These are phyloP conservation scores for Aradophagus sp. DNA, from an alignment of 1,140 invertebrate species.

Conservation along the genomic window DNA sequence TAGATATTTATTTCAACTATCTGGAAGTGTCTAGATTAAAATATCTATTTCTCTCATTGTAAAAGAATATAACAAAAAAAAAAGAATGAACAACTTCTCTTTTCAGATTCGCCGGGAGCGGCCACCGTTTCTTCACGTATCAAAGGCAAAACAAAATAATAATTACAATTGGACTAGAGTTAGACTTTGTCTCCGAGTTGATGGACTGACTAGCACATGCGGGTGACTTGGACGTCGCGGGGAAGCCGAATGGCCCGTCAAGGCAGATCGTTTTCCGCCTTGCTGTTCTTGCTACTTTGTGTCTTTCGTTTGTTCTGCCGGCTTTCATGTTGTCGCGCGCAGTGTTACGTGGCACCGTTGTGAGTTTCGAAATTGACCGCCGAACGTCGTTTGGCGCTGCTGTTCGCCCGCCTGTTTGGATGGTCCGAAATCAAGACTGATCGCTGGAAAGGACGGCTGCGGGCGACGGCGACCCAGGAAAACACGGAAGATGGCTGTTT, in stretches of 20 bases:
- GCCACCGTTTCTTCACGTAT: too few relatives aligned
- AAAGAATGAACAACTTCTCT: too few relatives aligned
- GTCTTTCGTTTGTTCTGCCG: too few relatives aligned
- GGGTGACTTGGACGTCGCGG: background rate
- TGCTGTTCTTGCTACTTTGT: too few relatives aligned
- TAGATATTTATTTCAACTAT: too few relatives aligned
- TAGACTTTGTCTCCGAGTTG: constrained; percentile 1
- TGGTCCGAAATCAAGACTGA: constrained; percentile 28
- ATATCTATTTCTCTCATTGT: too few relatives aligned
- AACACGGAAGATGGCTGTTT: too few relatives aligned
- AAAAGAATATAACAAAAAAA: too few relatives aligned
- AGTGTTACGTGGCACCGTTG: background rate
- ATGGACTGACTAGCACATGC: constrained; percentile 24
- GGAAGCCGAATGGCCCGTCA: constrained; percentile 9
- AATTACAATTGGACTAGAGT: constrained; percentile 25
- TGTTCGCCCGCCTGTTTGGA: constrained; percentile 14
- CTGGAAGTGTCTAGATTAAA: too few relatives aligned
- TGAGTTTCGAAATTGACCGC: background rate
- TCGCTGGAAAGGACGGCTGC: constrained; percentile 34
- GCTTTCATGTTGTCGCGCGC: too few relatives aligned
- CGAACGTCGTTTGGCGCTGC: constrained; percentile 1
- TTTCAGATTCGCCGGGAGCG: too few relatives aligned
- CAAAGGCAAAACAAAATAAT: too few relatives aligned
- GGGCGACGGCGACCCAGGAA: constrained; percentile 1
- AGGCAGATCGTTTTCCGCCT: constrained; percentile 7